phyloP scores from a whole-genome alignment of 2,797 vertebrate genomes.

The Syngnathus acus region DNA sequence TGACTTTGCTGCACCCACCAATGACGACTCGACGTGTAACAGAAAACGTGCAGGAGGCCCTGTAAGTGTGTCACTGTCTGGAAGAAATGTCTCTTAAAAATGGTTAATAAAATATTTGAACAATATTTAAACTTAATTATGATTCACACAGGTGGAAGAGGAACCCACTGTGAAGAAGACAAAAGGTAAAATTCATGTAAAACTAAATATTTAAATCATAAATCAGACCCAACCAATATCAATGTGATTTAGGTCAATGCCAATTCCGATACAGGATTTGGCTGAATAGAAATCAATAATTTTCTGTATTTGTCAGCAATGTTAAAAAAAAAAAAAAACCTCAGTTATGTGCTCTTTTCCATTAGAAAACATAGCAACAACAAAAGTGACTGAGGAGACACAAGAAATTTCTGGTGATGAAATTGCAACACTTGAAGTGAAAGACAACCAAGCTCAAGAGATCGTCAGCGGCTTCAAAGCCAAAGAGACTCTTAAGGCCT shows the following conservation, averaged over 20 bases:
- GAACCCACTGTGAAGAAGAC: constrained; percentile 59
- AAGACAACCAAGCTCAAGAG: constrained; percentile 48
- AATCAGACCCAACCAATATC: too few species aligned
- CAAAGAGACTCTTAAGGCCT: constrained; percentile 71
- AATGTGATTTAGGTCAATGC: too few species aligned
- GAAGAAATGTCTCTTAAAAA: not conserved
- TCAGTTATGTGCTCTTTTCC: not conserved
- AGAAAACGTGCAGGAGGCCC: constrained; percentile 87
- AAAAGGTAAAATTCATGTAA: constrained; percentile 54
- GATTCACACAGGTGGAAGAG: constrained; percentile 52
- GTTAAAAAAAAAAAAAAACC: not conserved
- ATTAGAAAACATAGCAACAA: constrained; percentile 43
- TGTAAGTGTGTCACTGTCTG: constrained; percentile 64
- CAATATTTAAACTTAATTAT: constrained; percentile 6
- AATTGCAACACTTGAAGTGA: constrained; percentile 29
- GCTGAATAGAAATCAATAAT: not conserved
- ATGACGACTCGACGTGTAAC: constrained; percentile 78
- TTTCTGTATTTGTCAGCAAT: not conserved
- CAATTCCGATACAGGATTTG: not conserved
- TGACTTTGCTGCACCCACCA: constrained; percentile 78
- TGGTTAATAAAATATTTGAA: not conserved
- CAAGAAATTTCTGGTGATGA: constrained; percentile 38
- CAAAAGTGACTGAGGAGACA: constrained; percentile 29
- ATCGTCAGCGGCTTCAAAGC: constrained; percentile 60
- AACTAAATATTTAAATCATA: not conserved